These are phyloP conservation scores for Amphimedon queenslandica DNA, from an alignment of 37 sponge, comb jelly and placozoan species.

Conservation along the genomic window DNA sequence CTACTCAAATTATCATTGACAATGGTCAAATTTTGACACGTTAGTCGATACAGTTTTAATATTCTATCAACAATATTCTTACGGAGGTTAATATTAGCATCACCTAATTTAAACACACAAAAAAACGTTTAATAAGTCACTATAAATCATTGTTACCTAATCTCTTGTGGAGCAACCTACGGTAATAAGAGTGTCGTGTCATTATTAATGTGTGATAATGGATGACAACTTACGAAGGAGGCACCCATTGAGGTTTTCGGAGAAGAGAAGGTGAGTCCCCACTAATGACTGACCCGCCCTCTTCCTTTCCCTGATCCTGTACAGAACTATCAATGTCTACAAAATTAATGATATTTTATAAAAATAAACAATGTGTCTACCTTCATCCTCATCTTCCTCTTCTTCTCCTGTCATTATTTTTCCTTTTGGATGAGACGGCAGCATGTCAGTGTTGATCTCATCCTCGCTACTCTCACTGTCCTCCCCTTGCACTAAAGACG, in stretches of 20 bases:
- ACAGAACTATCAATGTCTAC: neutral
- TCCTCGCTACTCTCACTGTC: constrained; percentile 69
- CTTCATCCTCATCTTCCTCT: constrained; percentile 54
- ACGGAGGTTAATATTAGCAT: constrained; percentile 37
- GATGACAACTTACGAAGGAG: constrained; percentile 50
- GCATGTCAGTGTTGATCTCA: constrained; percentile 62
- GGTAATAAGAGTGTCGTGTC: neutral
- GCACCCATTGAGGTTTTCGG: constrained; percentile 13
- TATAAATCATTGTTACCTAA: constrained; percentile 32
- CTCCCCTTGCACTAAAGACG: constrained; percentile 66
- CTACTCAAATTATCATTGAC: constrained; percentile 69
- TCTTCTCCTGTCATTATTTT: constrained; percentile 64
- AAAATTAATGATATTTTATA: neutral
- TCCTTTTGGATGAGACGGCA: neutral
- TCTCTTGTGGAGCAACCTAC: constrained; percentile 55
- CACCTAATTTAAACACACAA: constrained; percentile 22
- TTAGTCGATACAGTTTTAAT: constrained; percentile 32
- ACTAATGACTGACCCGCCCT: no score
- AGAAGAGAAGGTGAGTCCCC: no score
- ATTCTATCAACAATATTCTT: constrained; percentile 37
- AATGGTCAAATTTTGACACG: constrained; percentile 41
- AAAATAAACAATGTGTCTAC: neutral
- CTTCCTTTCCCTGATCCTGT: no score
- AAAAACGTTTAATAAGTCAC: neutral
- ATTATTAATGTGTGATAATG: neutral